Evolutionary conservation across 2,113 vertebrate species (phyloP), one percentile per base, ranked within the genome.

Genomic region (Chroicocephalus ridibundus): DNA sequence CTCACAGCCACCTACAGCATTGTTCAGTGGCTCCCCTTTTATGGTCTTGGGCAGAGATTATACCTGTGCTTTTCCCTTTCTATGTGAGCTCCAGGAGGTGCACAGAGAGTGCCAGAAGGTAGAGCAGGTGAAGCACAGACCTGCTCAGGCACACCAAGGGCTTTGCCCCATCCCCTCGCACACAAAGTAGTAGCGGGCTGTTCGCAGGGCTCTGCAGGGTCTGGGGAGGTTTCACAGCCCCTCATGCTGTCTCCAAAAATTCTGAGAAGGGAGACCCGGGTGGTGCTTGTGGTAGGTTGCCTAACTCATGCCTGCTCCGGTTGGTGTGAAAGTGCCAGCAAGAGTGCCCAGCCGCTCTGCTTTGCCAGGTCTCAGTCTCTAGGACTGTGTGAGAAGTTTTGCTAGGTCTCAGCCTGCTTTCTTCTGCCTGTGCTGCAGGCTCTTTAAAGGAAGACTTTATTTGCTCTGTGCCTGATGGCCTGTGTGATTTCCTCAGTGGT

Each of bases 101-200:
- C 22, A 21, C 24, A 32, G 25, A 20, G 15, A 42, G 40, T 72
- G 49, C n/a, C 13, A 11, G 22, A 15, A 81, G 52, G 17, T 52
- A 6, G 32, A 17, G 31, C n/a, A 75, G 31, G 34, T 11, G 5
- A 75, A 57, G 31, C 36, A 18, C 25, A 64, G 77, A 36, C 19
- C 5, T 70, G 38, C 44, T 72, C 5, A 64, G 64, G 44, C 29
- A 38, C 44, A 57, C 11, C 6, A 8, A 25, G 38, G 72, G 16
- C 54, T 90, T 80, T 42, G 8, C 8, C 5, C 12, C 18, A 27
- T 69, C 12, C 14, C 8, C 6, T 64, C 10, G 42, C 0, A 0
- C 0, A 1, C 5, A 21, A 15, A 40, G 34, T 2, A 4, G 27
- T 44, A 38, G 17, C 1, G 3, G 27, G 31, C 42, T 82, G 24